Evolutionary conservation across 53 echinoderm and acorn worm species (phyloP).

Genomic region (Astropecten irregularis): DNA sequence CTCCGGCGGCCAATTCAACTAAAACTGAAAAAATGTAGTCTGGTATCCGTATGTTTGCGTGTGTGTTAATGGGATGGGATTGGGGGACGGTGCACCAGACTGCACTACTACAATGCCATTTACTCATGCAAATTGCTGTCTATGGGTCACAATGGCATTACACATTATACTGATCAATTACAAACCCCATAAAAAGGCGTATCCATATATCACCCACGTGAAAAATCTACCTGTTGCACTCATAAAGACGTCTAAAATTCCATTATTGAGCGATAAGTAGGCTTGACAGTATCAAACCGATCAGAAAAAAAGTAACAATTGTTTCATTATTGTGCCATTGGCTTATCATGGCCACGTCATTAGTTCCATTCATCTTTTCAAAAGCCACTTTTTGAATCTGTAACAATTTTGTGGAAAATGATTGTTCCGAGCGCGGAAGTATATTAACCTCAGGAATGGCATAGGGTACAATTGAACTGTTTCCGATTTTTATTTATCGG

Average conservation of each 20-base stretch:
- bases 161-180: constrained; percentile 13
- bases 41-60: constrained; percentile 2
- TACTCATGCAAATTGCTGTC: constrained; percentile 11
- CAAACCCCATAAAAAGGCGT: background rate
- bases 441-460: constrained; percentile 21
- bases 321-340: too few relatives aligned
- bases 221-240: background rate
- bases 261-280: too few relatives aligned
- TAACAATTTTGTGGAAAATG: constrained; percentile 7
- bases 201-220: background rate
- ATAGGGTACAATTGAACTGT: background rate
- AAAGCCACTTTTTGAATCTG: too few relatives aligned
- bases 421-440: background rate
- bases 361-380: too few relatives aligned
- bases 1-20: background rate
- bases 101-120: background rate
- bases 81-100: constrained; percentile 36
- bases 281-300: too few relatives aligned
- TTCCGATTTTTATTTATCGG: constrained; percentile 9
- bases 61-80: background rate
- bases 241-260: too few relatives aligned
- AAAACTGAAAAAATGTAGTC: constrained; percentile 11
- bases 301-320: too few relatives aligned
- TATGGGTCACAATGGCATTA: background rate
- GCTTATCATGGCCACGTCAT: too few relatives aligned